Evolutionary conservation across 1,140 invertebrate species (phyloP).

Genomic region (Colletes gigas): DNA sequence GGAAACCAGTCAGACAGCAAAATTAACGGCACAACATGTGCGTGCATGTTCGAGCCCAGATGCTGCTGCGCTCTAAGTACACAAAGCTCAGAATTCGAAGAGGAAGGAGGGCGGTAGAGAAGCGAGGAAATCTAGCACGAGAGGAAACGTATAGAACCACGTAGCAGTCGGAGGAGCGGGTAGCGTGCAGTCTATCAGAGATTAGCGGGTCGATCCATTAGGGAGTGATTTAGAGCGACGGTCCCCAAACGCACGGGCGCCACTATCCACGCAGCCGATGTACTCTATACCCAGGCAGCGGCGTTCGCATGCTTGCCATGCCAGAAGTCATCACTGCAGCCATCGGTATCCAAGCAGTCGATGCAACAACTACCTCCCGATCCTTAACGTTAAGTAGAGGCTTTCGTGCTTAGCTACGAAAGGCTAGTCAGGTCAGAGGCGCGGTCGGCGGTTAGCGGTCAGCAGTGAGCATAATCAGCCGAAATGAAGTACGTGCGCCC

Average conservation of each 20-base stretch:
- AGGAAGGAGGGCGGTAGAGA: slow-evolving; percentile 1
- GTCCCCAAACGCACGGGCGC: slow-evolving; percentile 62
- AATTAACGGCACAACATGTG: slow-evolving; percentile 28
- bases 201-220: slow-evolving; percentile 75
- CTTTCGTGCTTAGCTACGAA: not conserved
- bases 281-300: too few relatives aligned
- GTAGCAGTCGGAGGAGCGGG: slow-evolving; percentile 13
- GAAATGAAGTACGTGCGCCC: slow-evolving; percentile 70
- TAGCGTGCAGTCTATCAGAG: slow-evolving; percentile 72
- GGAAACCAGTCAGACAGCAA: not conserved
- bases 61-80: slow-evolving; percentile 17
- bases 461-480: slow-evolving; percentile 61
- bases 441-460: slow-evolving; percentile 23
- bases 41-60: slow-evolving; percentile 30
- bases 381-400: slow-evolving; percentile 19
- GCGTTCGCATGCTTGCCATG: not conserved
- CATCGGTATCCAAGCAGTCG: slow-evolving; percentile 13
- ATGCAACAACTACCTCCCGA: slow-evolving; percentile 20
- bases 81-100: slow-evolving; percentile 21
- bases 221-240: slow-evolving; percentile 70
- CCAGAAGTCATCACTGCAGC: too few relatives aligned
- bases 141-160: slow-evolving; percentile 31
- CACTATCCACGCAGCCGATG: slow-evolving; percentile 10
- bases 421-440: slow-evolving; percentile 23
- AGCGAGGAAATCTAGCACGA: slow-evolving; percentile 21